phyloP scores from a whole-genome alignment of 2,888 invertebrate species.

The Melolontha melolontha region DNA sequence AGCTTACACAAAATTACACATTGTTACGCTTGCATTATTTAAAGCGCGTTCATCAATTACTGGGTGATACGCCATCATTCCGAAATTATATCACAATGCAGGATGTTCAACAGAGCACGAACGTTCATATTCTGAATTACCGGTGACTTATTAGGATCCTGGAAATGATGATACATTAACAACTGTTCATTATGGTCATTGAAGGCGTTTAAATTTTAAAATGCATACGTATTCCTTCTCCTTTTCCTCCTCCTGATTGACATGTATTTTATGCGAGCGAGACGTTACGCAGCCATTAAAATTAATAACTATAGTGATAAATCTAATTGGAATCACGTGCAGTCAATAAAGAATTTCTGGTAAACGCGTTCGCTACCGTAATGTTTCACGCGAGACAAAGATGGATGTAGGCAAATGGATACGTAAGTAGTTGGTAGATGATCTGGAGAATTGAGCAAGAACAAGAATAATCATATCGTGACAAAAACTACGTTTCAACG shows the following conservation, averaged over 20 bases:
- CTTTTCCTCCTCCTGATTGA: background rate
- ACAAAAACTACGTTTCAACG: slow-evolving; percentile 20
- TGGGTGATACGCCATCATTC: background rate
- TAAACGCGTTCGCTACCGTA: slow-evolving; percentile 1
- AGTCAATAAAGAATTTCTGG: background rate
- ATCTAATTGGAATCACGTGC: slow-evolving; percentile 35
- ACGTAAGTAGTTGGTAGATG: slow-evolving; percentile 1
- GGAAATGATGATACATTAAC: background rate
- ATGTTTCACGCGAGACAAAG: background rate
- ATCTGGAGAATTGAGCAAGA: slow-evolving; percentile 21
- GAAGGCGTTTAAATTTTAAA: slow-evolving; percentile 30
- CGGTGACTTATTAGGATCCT: background rate
- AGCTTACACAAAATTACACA: too few relatives aligned
- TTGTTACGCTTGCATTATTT: too few relatives aligned
- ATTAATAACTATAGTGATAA: slow-evolving; percentile 19
- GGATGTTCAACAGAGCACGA: slow-evolving; percentile 28
- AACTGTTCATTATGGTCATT: background rate
- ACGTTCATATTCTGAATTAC: slow-evolving; percentile 8
- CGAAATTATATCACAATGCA: slow-evolving; percentile 11
- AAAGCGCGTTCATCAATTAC: too few relatives aligned
- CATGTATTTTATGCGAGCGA: background rate
- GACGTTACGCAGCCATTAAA: slow-evolving; percentile 20
- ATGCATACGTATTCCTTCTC: background rate
- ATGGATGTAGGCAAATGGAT: background rate
- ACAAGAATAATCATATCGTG: slow-evolving; percentile 12